Evolutionary conservation across 2,888 invertebrate species (phyloP), one percentile per base, ranked within the genome.

Genomic region (Microctonus hyperodae): DNA sequence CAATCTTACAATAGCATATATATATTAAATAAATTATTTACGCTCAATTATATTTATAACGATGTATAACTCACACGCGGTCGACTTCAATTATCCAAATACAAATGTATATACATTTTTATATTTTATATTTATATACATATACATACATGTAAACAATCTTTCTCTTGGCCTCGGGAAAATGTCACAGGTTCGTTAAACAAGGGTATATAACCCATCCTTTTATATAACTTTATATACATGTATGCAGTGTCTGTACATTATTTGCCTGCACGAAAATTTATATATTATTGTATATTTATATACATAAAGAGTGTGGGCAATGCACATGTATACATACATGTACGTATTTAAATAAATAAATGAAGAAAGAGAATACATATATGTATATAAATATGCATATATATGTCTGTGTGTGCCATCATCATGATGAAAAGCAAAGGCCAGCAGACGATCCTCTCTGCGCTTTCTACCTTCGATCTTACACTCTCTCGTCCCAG

Each of bases 381-480:
- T 56, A 5, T 33, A 33, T 60, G 48, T 60, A n/a, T 28, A 35
- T 22, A 35, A 22, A 20, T 31, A 31, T 40, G 22, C 20, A 56
- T 56, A 6, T 56, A 56, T 48, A 60, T 60, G n/a, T 22, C 35
- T 35, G 11, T 66, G 63, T 51, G 58, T 55, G 53, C 64, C 53
- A 57, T 56, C 37, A 50, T 31, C 48, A 65, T 67, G 67, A 75
- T 82, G 79, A 80, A 81, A 83, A 82, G 79, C 80, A 81, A 81
- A 82, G 83, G 81, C 81, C 80, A 80, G 81, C 82, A 80, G 81
- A 82, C 81, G 82, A 79, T 82, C 81, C 80, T 79, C 73, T 69
- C 70, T 74, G 80, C 82, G 82, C 83, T 83, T 82, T 83, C 82
- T 83, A 82, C 79, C 79, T 80, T 79, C 78, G 77, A 79, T 79